phyloP scores from a whole-genome alignment of 2,888 invertebrate genomes.

The Pseudolycoriella hygida region DNA sequence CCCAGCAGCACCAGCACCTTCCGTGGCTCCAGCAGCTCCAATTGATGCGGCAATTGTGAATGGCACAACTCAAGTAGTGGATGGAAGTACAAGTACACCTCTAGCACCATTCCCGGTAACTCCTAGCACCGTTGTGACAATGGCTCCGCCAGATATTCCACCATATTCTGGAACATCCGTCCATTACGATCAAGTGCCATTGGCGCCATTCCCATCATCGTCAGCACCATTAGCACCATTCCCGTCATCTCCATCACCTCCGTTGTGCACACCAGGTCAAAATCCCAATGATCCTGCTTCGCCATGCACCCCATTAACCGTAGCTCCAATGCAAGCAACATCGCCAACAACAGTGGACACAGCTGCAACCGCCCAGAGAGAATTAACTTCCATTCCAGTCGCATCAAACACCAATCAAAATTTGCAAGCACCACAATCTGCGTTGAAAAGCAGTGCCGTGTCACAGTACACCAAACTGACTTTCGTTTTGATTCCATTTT shows the following conservation, averaged over 20 bases:
- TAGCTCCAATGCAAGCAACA: not conserved
- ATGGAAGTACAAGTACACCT: conserved; percentile 12
- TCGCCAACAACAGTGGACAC: not conserved
- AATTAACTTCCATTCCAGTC: not conserved
- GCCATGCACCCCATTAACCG: not conserved
- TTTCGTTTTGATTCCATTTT: no score
- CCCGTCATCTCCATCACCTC: not conserved
- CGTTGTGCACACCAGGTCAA: not conserved
- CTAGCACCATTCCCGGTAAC: conserved; percentile 2
- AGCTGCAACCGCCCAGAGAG: not conserved
- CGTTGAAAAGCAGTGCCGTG: not conserved
- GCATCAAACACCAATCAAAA: not conserved
- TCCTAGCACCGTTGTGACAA: no score
- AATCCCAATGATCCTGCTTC: not conserved
- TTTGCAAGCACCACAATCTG: not conserved
- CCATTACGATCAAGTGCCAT: not conserved
- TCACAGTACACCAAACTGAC: no score
- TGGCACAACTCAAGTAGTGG: no score
- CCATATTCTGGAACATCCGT: not conserved
- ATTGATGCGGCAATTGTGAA: not conserved
- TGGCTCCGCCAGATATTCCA: not conserved
- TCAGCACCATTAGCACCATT: not conserved
- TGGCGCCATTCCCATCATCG: not conserved
- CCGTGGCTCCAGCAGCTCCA: not conserved
- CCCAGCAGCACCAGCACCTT: not conserved